Evolutionary conservation across 2,797 vertebrate genomes (phyloP).

Genomic region (Cichlasoma orientale): DNA sequence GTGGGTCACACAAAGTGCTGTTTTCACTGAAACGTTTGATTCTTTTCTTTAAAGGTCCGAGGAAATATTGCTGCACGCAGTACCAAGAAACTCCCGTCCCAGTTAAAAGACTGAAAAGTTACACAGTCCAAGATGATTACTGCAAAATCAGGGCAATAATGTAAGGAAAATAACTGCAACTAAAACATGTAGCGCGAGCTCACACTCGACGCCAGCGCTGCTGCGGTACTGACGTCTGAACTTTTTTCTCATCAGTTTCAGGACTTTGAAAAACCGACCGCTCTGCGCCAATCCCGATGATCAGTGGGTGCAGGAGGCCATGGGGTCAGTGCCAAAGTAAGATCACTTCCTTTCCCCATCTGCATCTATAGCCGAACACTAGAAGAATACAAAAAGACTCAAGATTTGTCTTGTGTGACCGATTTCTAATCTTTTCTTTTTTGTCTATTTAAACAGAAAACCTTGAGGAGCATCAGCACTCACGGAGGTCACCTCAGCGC

Average conservation of each 20-base stretch:
- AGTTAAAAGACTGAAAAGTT: conserved; percentile 31
- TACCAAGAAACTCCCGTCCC: conserved; percentile 22
- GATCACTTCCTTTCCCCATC: neutral
- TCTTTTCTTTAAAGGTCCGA: conserved; percentile 40
- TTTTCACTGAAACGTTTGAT: neutral
- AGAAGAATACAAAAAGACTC: neutral
- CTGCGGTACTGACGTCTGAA: neutral
- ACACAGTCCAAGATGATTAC: conserved; percentile 23
- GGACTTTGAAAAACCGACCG: conserved; percentile 18
- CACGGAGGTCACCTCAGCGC: neutral
- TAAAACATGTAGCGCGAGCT: neutral
- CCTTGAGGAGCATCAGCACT: rapidly evolving
- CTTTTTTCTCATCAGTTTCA: conserved; percentile 51
- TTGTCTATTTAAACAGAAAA: conserved; percentile 16
- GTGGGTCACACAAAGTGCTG: neutral
- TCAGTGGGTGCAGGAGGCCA: conserved; percentile 38
- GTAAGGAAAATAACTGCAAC: conserved; percentile 45
- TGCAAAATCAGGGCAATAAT: conserved; percentile 65
- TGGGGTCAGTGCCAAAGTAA: conserved; percentile 30
- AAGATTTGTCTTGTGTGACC: neutral
- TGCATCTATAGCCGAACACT: neutral
- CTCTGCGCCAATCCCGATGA: conserved; percentile 52
- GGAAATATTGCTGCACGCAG: conserved; percentile 51
- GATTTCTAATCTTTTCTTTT: neutral
- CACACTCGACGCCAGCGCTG: neutral